Base-by-base conservation (phyloP, 2,797 vertebrate species). In the Sebastes kiyomatsui region DNA sequence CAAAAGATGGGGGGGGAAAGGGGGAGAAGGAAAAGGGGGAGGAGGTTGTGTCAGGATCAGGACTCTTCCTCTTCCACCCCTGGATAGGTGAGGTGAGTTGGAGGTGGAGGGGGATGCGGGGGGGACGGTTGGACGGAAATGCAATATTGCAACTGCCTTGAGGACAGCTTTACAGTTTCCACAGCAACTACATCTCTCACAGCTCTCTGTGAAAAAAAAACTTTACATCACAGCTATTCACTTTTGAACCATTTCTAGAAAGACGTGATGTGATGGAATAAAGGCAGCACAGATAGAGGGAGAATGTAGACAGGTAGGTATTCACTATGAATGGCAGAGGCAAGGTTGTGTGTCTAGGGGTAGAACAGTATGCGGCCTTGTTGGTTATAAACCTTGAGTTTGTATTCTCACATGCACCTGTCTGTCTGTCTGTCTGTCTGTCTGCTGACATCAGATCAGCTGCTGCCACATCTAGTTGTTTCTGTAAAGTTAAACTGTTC, bases 81-180 rank as follows among this genome's bases (percentile, higher is more conserved):
- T 55, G 59, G 14, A 66, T 22, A 81, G 87, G 71, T 82, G 72
- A 83, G 72, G 35, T 56, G 55, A 64, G 59, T 27, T 27, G 58
- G 18, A 84, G 75, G 77, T 59, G 79, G 77, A 71, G n/a, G 58
- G 58, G 2, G 65, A 52, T 30, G 25, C 66, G 32, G 33, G 60
- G 54, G 72, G 49, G 33, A 38, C 10, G 33, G 38, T 22, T 28
- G 66, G 72, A 62, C 4, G 23, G 64, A 85, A 89, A 90, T 79
- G 67, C 69, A 90, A 87, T 89, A 82, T 75, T 22, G 61, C n/a
- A 86, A 79, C 28, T 72, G 84, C 82, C 87, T 82, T 35, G 83
- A 87, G 87, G 77, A 81, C 78, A 77, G 71, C 72, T 77, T 92
- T 58, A 83, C 90, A 49, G 94, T 94, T 94, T 94, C 94, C 94